Conservation (phyloP, 1,140 invertebrate species). For the Aphis gossypii region DNA sequence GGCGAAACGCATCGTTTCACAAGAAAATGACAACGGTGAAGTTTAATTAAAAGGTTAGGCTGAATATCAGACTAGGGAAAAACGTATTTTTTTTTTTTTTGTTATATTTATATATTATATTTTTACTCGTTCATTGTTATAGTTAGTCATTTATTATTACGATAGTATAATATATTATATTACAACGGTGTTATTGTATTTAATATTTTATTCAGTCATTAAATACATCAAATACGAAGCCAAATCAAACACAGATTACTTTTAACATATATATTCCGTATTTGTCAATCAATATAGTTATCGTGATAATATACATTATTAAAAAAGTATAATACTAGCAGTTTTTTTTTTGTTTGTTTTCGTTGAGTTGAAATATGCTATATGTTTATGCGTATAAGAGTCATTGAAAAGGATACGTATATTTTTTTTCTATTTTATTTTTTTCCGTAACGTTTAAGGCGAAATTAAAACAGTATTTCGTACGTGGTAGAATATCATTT, state of each 20-base stretch:
- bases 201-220: not conserved
- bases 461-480: not conserved
- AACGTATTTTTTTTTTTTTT: not conserved
- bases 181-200: not conserved
- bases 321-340: not conserved
- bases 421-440: not conserved
- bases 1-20: slow-evolving; percentile 1
- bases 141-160: not conserved
- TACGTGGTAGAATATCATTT: slow-evolving; percentile 2
- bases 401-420: not conserved
- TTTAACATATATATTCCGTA: not conserved
- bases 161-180: not conserved
- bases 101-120: not conserved
- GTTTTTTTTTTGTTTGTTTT: not conserved
- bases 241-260: not conserved
- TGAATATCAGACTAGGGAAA: not conserved
- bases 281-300: not conserved
- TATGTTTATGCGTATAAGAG: not conserved
- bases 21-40: not conserved
- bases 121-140: not conserved
- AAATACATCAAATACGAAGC: not conserved
- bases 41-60: slow-evolving; percentile 30
- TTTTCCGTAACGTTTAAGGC: not conserved
- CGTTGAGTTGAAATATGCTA: not conserved
- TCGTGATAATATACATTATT: not conserved